These are phyloP conservation scores for Marmota flaviventris DNA, from an alignment of 2,113 vertebrate genomes.

Conservation along the genomic window DNA sequence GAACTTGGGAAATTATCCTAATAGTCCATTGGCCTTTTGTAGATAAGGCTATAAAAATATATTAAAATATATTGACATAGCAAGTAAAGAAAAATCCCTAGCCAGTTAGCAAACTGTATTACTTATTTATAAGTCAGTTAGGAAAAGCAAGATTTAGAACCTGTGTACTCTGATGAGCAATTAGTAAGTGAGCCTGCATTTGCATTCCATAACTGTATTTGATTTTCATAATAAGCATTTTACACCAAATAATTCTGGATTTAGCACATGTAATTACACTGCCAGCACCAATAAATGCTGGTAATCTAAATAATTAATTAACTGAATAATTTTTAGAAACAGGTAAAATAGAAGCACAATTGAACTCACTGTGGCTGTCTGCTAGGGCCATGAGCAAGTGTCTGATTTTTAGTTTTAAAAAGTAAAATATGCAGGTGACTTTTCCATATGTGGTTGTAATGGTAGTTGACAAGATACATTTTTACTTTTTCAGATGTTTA, in stretches of 20 bases:
- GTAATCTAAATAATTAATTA: constrained; percentile 25
- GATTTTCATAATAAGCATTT: constrained; percentile 34
- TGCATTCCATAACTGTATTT: neutral
- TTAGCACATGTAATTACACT: neutral
- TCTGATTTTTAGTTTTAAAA: neutral
- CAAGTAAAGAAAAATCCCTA: constrained; percentile 10
- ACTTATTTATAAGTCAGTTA: constrained; percentile 7
- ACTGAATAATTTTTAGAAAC: neutral
- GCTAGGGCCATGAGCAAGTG: neutral
- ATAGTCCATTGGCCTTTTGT: neutral
- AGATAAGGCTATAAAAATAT: neutral
- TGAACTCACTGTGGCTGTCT: neutral
- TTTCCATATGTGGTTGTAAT: neutral
- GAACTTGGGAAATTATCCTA: neutral
- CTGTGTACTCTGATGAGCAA: neutral
- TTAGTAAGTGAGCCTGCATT: neutral
- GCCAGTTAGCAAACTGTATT: neutral
- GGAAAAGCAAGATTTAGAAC: neutral
- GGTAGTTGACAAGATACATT: neutral
- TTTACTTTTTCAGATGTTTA: neutral
- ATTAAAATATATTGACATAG: neutral
- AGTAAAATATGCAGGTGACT: neutral
- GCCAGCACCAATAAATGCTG: neutral
- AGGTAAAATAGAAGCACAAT: constrained; percentile 10
- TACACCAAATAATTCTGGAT: neutral